Evolutionary conservation across 1,140 invertebrate species (phyloP).

Genomic region (Brachionus asplanchnoidis): DNA sequence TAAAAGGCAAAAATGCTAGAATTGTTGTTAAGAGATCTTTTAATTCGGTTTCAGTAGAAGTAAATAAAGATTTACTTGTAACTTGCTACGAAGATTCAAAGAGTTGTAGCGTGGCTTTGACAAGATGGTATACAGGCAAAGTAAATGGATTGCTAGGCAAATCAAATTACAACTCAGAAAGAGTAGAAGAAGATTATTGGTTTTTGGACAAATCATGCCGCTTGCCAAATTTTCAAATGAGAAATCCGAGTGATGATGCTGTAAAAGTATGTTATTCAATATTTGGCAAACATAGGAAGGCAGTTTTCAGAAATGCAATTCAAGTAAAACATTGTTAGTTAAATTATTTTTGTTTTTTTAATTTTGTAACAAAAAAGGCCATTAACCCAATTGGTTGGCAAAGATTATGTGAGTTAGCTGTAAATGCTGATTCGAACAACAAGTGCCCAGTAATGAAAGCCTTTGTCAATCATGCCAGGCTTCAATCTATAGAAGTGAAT

Average conservation of each 20-base stretch:
- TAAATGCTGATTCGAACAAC: background rate
- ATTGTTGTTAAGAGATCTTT: background rate
- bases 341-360: background rate
- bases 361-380: background rate
- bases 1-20: background rate
- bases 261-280: slow-evolving; percentile 9
- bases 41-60: background rate
- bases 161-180: background rate
- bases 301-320: background rate
- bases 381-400: slow-evolving; percentile 24
- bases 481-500: background rate
- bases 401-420: background rate
- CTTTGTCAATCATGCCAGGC: slow-evolving; percentile 12
- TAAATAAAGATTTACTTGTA: slow-evolving; percentile 17
- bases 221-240: background rate
- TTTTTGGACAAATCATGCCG: slow-evolving; percentile 16
- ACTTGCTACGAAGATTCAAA: slow-evolving; percentile 39
- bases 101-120: slow-evolving; percentile 24
- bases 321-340: background rate
- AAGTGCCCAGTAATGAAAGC: slow-evolving; percentile 26
- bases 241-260: slow-evolving; percentile 21
- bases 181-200: background rate
- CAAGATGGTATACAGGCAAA: slow-evolving; percentile 36
- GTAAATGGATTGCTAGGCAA: slow-evolving; percentile 30
- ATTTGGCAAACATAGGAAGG: slow-evolving; percentile 7